phyloP scores from a whole-genome alignment of 2,113 vertebrate genomes.

The Balaeniceps rex region DNA sequence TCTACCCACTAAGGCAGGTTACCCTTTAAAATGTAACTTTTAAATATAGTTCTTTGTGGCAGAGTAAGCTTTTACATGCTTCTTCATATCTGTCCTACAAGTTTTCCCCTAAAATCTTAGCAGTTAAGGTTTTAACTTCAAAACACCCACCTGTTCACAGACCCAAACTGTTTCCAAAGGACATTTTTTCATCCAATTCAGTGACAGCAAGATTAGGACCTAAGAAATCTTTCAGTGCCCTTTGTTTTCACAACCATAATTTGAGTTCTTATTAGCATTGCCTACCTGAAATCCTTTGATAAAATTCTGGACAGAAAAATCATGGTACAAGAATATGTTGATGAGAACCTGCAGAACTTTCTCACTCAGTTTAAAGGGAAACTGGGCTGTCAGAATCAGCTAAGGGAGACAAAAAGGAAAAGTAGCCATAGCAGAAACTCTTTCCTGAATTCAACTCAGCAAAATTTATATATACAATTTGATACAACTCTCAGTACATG shows the following conservation, averaged over 20 bases:
- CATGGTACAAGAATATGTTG: slow-evolving; percentile 94
- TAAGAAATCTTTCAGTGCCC: background rate
- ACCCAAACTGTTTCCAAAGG: background rate
- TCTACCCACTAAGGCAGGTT: background rate
- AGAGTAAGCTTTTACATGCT: background rate
- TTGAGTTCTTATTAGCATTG: background rate
- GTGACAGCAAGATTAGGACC: background rate
- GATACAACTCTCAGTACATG: background rate
- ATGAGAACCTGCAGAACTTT: slow-evolving; percentile 91
- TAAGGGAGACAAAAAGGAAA: slow-evolving; percentile 62
- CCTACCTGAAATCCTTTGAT: slow-evolving; percentile 95
- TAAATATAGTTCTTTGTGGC: background rate
- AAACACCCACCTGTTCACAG: background rate
- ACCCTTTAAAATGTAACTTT: background rate
- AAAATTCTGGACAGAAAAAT: slow-evolving; percentile 96
- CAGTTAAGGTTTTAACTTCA: background rate
- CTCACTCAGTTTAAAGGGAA: slow-evolving; percentile 89
- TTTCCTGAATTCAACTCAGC: background rate
- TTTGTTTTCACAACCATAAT: background rate
- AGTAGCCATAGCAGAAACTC: background rate
- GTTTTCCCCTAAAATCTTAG: background rate
- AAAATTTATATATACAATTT: background rate
- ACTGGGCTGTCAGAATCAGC: slow-evolving; percentile 83
- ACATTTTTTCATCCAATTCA: background rate
- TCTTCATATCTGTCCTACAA: background rate